phyloP scores from a whole-genome alignment of 2,113 vertebrate species.

The Sylvilagus bachmani region DNA sequence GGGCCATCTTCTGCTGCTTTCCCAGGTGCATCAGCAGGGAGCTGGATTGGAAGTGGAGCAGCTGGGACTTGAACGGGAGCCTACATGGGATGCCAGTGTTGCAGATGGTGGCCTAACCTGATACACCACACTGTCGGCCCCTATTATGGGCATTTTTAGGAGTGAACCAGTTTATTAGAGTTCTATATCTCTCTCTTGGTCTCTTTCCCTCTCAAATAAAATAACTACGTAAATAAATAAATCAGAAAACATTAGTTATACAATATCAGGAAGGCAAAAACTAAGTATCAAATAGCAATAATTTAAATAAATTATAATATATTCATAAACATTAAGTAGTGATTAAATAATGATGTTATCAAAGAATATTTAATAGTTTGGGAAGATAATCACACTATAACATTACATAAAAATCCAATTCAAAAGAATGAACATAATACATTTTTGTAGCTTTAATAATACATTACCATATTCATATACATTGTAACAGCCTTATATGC shows the following conservation, averaged over 20 bases:
- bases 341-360: not conserved
- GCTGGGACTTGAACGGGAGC: too few relatives aligned
- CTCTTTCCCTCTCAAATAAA: too few relatives aligned
- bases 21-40: too few relatives aligned
- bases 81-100: too few relatives aligned
- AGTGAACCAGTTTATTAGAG: too few relatives aligned
- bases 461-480: not conserved
- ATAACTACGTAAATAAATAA: too few relatives aligned
- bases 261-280: not conserved
- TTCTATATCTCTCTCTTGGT: too few relatives aligned
- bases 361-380: slow-evolving; percentile 33
- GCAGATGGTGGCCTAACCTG: too few relatives aligned
- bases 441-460: not conserved
- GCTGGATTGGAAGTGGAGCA: too few relatives aligned
- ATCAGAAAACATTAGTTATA: not conserved
- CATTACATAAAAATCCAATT: not conserved
- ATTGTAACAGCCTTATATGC: not conserved
- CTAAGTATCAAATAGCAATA: not conserved
- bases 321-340: not conserved
- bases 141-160: too few relatives aligned
- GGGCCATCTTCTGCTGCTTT: too few relatives aligned
- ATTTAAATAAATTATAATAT: not conserved
- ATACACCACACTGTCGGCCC: too few relatives aligned
- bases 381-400: not conserved
- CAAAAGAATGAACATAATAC: not conserved